A percentile compares a stretch with the other conserved stretches of the same genome.
These are phyloP conservation scores for Drosophila miranda DNA, from an alignment of 1,140 invertebrate species.

Conservation along the genomic window DNA sequence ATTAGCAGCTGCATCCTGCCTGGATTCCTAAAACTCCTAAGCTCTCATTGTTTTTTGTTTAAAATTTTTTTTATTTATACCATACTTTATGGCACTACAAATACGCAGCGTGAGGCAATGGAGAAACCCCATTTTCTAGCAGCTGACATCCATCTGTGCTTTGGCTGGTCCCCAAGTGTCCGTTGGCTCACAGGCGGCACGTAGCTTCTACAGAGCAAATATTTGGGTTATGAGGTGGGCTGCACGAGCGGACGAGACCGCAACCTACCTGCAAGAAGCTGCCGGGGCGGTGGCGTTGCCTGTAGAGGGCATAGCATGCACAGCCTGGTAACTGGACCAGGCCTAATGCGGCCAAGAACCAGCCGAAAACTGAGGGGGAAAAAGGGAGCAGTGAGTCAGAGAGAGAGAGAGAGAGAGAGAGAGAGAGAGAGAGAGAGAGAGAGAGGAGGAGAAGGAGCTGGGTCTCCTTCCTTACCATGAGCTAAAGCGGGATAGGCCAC, in stretches of 20 bases:
- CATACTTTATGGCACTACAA: conserved; percentile 40
- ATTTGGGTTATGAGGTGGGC: conserved; percentile 7
- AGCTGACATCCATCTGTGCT: conserved; percentile 42
- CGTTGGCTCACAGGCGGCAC: conserved; percentile 50
- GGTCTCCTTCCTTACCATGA: conserved; percentile 68
- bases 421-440: too few relatives aligned
- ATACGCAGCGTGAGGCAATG: conserved; percentile 48
- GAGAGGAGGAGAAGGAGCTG: conserved; percentile 1
- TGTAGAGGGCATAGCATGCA: conserved; percentile 69
- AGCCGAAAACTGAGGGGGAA: conserved; percentile 73
- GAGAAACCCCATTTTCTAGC: conserved; percentile 34
- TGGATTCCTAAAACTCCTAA: conserved; percentile 11
- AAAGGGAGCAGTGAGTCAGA: background rate
- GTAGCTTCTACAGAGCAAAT: conserved; percentile 39
- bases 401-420: too few relatives aligned
- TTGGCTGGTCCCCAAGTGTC: conserved; percentile 60
- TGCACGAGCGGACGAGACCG: background rate
- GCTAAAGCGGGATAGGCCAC: conserved; percentile 82
- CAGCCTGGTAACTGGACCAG: conserved; percentile 83
- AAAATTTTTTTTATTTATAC: conserved; percentile 23
- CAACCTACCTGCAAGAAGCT: conserved; percentile 51
- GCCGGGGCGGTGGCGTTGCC: conserved; percentile 27
- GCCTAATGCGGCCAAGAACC: conserved; percentile 83
- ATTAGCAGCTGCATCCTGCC: conserved; percentile 19
- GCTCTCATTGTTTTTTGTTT: conserved; percentile 5